phyloP scores from a whole-genome alignment of 2,888 invertebrate species.

The Drosophila aldrichi region DNA sequence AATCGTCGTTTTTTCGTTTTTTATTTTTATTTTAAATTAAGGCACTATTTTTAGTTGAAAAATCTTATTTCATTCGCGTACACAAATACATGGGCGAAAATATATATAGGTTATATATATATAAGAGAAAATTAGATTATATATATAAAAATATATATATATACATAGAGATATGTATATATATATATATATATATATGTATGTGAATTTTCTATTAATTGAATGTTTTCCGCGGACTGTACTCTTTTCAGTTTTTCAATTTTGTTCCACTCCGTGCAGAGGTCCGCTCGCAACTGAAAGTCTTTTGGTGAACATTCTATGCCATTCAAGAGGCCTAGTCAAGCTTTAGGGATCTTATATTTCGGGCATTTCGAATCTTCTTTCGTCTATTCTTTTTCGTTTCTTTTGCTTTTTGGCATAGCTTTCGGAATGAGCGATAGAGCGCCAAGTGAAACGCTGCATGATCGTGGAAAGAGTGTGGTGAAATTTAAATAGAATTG shows the following conservation, averaged over 20 bases:
- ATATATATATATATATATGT: constrained; percentile 57
- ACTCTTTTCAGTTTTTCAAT: constrained; percentile 74
- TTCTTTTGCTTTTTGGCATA: constrained; percentile 50
- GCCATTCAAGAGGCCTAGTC: constrained; percentile 59
- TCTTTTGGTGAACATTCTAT: constrained; percentile 72
- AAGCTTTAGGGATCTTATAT: constrained; percentile 75
- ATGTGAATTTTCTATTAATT: constrained; percentile 66
- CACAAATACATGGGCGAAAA: constrained; percentile 72
- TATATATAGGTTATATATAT: constrained; percentile 72
- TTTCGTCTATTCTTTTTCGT: neutral
- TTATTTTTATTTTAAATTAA: constrained; percentile 48
- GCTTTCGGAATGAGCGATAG: constrained; percentile 54
- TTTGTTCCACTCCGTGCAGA: constrained; percentile 86
- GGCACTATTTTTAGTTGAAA: constrained; percentile 76
- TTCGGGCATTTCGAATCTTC: constrained; percentile 37
- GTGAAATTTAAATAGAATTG: constrained; percentile 41
- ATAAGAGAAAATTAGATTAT: constrained; percentile 71
- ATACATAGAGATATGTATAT: constrained; percentile 56
- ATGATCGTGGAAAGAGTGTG: constrained; percentile 45
- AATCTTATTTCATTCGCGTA: constrained; percentile 73
- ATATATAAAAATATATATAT: constrained; percentile 60
- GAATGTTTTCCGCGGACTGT: constrained; percentile 85
- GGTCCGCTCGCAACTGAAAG: constrained; percentile 86
- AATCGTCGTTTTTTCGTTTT: constrained; percentile 64
- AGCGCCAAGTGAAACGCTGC: constrained; percentile 45